Evolutionary conservation across 2,888 invertebrate genomes (phyloP).

Genomic region (Nasonovia ribisnigri): DNA sequence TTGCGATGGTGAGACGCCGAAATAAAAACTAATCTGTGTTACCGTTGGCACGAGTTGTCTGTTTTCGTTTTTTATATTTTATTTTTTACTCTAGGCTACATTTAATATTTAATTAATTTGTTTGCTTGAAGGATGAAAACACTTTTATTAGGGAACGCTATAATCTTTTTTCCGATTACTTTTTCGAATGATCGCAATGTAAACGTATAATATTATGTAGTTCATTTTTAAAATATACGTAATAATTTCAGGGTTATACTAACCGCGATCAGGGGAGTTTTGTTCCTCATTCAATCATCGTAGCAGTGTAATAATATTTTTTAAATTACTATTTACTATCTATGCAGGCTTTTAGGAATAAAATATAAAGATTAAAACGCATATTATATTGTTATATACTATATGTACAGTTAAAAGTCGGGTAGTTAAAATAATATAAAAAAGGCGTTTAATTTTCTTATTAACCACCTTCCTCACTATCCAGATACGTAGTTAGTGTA

Average conservation of each 20-base stretch:
- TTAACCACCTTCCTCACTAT: neutral
- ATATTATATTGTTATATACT: neutral
- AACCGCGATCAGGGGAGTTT: neutral
- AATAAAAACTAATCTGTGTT: slow-evolving; percentile 58
- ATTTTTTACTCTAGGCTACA: slow-evolving; percentile 32
- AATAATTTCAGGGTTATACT: neutral
- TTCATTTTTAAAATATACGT: neutral
- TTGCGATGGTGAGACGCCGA: slow-evolving; percentile 12
- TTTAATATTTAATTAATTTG: slow-evolving; percentile 57
- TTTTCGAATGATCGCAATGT: neutral
- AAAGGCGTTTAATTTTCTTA: neutral
- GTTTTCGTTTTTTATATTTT: slow-evolving; percentile 43
- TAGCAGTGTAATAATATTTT: neutral
- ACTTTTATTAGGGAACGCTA: neutral
- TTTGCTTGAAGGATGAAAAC: slow-evolving; percentile 43
- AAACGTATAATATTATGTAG: neutral
- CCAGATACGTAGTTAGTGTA: neutral
- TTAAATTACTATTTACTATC: neutral
- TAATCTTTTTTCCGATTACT: neutral
- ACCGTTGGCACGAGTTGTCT: slow-evolving; percentile 50
- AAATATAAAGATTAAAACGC: neutral
- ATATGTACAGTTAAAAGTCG: neutral
- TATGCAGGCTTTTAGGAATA: neutral
- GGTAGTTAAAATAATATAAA: neutral
- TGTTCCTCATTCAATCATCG: neutral